Percentiles rank a stretch among this genome's conserved stretches.
These are phyloP conservation scores for Apolygus lucorum DNA, from an alignment of 1,140 invertebrate genomes.

Conservation along the genomic window DNA sequence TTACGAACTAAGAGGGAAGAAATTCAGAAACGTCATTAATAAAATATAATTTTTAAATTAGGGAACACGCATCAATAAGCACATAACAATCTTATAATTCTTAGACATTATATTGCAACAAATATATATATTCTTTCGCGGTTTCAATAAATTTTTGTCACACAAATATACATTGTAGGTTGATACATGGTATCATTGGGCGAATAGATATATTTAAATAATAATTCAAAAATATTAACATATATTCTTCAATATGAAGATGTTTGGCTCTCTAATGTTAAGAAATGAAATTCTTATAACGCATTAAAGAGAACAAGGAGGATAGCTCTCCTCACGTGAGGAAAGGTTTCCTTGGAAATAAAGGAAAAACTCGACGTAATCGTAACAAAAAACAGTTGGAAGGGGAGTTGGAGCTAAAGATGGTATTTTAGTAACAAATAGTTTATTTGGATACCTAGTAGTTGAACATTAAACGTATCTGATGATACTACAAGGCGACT, in stretches of 20 bases:
- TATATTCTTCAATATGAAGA: constrained; percentile 33
- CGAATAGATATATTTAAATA: constrained; percentile 24
- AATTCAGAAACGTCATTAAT: no score
- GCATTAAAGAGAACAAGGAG: constrained; percentile 26
- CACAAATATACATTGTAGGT: constrained; percentile 20
- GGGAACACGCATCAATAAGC: background rate
- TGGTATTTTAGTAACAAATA: no score
- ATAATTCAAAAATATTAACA: constrained; percentile 28
- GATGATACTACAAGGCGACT: no score
- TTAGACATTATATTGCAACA: background rate
- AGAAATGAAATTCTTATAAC: constrained; percentile 15
- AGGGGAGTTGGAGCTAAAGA: no score
- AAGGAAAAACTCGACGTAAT: no score
- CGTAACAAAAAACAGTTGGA: no score
- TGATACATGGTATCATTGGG: constrained; percentile 29
- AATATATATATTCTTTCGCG: background rate
- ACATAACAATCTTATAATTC: background rate
- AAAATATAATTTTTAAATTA: no score
- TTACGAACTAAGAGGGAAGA: no score
- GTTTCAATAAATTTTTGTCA: background rate
- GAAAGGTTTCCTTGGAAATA: background rate
- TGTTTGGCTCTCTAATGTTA: constrained; percentile 24
- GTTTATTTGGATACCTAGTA: no score
- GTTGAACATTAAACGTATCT: no score
- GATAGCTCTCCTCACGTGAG: no score